Conservation (phyloP, 2,113 vertebrate genomes). For the Perccottus glenii region DNA sequence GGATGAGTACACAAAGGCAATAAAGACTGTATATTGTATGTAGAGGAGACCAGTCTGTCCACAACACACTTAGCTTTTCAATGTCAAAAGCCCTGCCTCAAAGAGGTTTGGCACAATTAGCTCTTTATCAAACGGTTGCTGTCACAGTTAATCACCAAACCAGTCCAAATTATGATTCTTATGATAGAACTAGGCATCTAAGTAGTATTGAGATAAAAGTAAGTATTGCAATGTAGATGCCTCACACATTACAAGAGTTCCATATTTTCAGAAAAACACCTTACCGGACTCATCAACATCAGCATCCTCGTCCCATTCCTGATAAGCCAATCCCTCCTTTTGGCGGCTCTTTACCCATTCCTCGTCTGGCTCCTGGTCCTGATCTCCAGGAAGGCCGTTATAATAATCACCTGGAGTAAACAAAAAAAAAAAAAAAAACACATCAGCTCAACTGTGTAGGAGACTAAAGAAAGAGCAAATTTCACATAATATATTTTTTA, state of each 20-base stretch:
- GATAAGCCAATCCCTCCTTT: conserved; percentile 90
- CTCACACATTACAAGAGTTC: too few species aligned
- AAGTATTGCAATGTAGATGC: too few species aligned
- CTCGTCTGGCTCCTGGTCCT: conserved; percentile 89
- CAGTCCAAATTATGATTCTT: too few species aligned
- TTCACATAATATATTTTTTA: background rate
- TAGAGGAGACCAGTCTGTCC: too few species aligned
- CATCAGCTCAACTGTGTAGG: too few species aligned
- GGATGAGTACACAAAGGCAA: background rate
- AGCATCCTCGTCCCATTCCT: conserved; percentile 96
- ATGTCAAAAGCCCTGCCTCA: too few species aligned
- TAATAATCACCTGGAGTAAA: conserved; percentile 85
- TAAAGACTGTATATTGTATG: background rate
- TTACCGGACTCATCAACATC: conserved; percentile 96
- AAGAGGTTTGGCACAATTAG: too few species aligned
- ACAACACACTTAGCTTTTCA: too few species aligned
- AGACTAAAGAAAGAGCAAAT: background rate
- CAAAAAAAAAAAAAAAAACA: conserved; percentile 1
- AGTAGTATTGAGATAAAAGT: too few species aligned
- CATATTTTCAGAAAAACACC: background rate
- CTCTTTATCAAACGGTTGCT: too few species aligned
- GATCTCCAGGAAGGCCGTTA: conserved; percentile 83
- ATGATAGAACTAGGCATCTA: too few species aligned
- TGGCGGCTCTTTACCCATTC: conserved; percentile 89
- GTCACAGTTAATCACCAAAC: too few species aligned